phyloP scores from a whole-genome alignment of 2,113 vertebrate genomes.

The Epinephelus cyanopodus region DNA sequence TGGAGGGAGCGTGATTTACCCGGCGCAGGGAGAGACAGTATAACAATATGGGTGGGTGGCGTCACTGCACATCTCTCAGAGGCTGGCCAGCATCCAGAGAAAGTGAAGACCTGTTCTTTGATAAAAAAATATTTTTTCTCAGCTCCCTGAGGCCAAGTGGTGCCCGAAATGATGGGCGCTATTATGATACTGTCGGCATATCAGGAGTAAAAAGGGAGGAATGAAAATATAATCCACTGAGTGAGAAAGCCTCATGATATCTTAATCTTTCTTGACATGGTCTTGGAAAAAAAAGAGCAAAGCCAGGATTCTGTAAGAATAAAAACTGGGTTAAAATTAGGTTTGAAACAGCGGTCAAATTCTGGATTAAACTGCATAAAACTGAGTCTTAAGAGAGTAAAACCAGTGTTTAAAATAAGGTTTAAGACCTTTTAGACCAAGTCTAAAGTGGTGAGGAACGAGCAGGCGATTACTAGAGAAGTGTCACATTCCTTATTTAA shows the following conservation, averaged over 20 bases:
- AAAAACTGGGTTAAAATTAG: no score
- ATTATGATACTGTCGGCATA: conserved; percentile 41
- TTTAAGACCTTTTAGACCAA: no score
- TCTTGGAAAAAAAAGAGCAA: not conserved
- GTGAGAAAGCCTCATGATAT: conserved; percentile 4
- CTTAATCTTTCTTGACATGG: conserved; percentile 20
- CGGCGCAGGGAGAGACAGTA: not conserved
- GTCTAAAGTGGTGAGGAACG: no score
- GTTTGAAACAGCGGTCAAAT: no score
- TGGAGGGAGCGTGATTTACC: conserved; percentile 2
- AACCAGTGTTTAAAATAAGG: no score
- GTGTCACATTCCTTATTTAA: no score
- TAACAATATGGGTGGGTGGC: conserved; percentile 10
- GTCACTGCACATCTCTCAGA: conserved; percentile 39
- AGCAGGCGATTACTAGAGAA: no score
- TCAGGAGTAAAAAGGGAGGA: conserved; percentile 28
- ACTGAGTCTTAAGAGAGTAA: no score
- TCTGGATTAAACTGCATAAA: no score
- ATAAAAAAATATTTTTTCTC: conserved; percentile 17
- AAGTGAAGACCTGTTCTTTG: conserved; percentile 39
- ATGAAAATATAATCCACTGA: conserved; percentile 30
- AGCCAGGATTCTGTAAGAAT: not conserved
- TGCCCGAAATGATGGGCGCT: conserved; percentile 9
- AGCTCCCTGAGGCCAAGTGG: conserved; percentile 28
- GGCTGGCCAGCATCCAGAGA: conserved; percentile 50